Conservation (phyloP, 2,888 invertebrate genomes). For the Encarsia formosa region DNA sequence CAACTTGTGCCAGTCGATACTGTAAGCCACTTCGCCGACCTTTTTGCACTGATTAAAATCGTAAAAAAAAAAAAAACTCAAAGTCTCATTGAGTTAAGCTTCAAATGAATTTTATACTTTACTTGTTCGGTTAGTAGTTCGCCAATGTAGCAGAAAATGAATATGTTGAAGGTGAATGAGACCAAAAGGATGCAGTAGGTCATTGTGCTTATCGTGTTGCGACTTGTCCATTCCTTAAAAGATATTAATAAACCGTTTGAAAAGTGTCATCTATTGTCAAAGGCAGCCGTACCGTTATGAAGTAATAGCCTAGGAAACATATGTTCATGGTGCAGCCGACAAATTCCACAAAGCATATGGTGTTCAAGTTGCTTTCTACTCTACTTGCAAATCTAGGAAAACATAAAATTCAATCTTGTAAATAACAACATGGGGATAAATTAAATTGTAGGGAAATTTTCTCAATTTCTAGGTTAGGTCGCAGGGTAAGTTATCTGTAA, state of each 20-base stretch:
- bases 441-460: no score
- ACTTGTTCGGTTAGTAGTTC: constrained; percentile 41
- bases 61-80: background rate
- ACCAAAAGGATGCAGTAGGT: constrained; percentile 37
- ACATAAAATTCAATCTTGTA: background rate
- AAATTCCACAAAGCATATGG: constrained; percentile 41
- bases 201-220: constrained; percentile 35
- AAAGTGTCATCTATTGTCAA: background rate
- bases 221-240: constrained; percentile 40
- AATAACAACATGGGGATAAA: no score
- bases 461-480: no score
- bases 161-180: constrained; percentile 43
- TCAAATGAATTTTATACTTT: background rate
- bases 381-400: constrained; percentile 36
- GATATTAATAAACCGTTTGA: background rate
- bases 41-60: constrained; percentile 22
- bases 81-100: background rate
- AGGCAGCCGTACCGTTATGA: constrained; percentile 36
- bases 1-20: constrained; percentile 40
- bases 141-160: constrained; percentile 42
- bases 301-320: constrained; percentile 43
- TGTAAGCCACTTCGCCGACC: constrained; percentile 36
- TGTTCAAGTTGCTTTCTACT: constrained; percentile 38
- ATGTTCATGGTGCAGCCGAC: constrained; percentile 44
- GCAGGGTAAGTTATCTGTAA: no score